Percentiles rank a stretch among this genome's conserved stretches.
Conservation (phyloP, 2,113 vertebrate genomes). For the Nasalis larvatus region DNA sequence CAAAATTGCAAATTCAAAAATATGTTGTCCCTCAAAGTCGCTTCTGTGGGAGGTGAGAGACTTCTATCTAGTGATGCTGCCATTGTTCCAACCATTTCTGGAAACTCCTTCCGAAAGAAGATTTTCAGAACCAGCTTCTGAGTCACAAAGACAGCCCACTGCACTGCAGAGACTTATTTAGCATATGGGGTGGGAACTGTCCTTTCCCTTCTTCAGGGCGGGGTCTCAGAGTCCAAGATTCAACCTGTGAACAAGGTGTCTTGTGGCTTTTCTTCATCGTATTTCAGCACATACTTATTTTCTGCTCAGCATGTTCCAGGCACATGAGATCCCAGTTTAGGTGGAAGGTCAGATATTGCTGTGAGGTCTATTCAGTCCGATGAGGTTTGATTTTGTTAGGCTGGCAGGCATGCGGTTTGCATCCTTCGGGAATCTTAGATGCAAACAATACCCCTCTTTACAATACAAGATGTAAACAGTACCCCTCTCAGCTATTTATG, state of each 20-base stretch:
- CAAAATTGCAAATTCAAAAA: conserved; percentile 53
- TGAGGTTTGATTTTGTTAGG: background rate
- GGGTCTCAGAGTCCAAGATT: background rate
- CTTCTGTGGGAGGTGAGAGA: conserved; percentile 66
- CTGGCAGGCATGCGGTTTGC: background rate
- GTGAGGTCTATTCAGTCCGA: background rate
- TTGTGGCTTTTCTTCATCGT: background rate
- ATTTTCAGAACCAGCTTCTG: conserved; percentile 52
- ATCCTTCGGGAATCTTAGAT: background rate
- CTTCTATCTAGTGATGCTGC: conserved; percentile 63
- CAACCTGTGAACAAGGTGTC: background rate
- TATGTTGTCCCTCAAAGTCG: conserved; percentile 45
- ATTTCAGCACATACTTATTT: background rate
- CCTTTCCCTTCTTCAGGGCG: background rate
- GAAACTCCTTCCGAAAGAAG: conserved; percentile 44
- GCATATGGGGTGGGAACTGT: rapidly evolving
- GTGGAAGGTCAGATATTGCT: background rate
- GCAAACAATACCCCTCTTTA: background rate
- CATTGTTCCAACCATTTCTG: conserved; percentile 58
- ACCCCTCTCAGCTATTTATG: background rate
- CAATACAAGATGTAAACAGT: background rate
- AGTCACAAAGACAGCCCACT: conserved; percentile 22
- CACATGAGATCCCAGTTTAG: background rate
- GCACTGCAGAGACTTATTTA: background rate
- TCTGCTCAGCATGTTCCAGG: background rate